phyloP scores from a whole-genome alignment of 2,113 vertebrate species.

The Salvelinus alpinus region DNA sequence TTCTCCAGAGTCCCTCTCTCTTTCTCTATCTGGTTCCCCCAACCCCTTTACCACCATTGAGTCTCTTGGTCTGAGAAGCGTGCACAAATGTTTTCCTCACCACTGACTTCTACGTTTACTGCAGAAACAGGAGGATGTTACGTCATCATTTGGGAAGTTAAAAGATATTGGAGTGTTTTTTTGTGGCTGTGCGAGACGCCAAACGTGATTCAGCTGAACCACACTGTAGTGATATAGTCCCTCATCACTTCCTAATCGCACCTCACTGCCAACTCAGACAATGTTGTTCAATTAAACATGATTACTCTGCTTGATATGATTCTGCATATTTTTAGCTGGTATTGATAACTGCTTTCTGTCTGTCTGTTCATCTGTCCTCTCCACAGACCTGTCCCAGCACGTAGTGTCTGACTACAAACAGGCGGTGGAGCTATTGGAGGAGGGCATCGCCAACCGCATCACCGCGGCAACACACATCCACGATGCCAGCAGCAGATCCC shows the following conservation, averaged over 20 bases:
- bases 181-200: not conserved
- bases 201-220: not conserved
- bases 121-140: not conserved
- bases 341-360: not conserved
- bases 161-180: not conserved
- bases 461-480: conserved; percentile 95
- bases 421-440: conserved; percentile 88
- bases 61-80: not conserved
- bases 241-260: not conserved
- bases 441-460: conserved; percentile 95
- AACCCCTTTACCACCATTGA: not conserved
- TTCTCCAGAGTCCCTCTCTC: conserved; percentile 10
- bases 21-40: not conserved
- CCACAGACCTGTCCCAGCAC: conserved; percentile 89
- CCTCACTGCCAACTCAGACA: not conserved
- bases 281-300: not conserved
- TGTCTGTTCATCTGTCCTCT: conserved; percentile 7
- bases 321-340: not conserved
- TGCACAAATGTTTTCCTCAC: not conserved
- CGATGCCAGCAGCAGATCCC: conserved; percentile 95
- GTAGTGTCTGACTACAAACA: conserved; percentile 90
- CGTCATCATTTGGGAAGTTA: not conserved
- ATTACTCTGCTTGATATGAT: not conserved
- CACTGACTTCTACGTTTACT: not conserved
- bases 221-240: not conserved